These are phyloP conservation scores for Syrista parreyssii DNA, from an alignment of 2,888 invertebrate species.

Conservation along the genomic window DNA sequence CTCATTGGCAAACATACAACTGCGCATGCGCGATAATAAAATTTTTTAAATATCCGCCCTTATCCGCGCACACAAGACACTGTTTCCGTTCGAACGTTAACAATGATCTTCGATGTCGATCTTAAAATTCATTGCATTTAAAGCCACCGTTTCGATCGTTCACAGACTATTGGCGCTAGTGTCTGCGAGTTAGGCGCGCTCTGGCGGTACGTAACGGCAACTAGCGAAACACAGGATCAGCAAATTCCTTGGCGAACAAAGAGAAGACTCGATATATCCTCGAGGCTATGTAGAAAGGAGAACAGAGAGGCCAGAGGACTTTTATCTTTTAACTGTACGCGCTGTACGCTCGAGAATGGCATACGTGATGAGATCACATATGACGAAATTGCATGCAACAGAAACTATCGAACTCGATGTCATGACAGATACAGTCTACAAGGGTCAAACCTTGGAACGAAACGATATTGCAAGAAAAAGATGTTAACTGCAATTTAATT, in stretches of 20 bases:
- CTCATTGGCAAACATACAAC: neutral
- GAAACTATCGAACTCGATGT: no score
- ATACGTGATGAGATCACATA: neutral
- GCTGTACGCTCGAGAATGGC: neutral
- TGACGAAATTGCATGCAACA: no score
- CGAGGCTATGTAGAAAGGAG: neutral
- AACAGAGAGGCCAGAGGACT: constrained; percentile 2
- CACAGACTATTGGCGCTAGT: neutral
- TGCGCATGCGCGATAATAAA: neutral
- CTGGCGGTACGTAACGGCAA: neutral
- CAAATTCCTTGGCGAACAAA: constrained; percentile 44
- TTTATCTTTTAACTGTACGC: no score
- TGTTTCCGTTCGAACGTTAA: neutral
- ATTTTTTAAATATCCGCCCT: neutral
- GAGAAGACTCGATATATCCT: constrained; percentile 9
- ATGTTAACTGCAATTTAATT: no score
- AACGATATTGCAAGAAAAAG: no score
- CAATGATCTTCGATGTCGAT: neutral
- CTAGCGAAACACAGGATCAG: constrained; percentile 46
- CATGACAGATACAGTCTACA: no score
- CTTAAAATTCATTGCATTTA: neutral
- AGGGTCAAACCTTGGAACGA: no score
- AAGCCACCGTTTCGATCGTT: neutral
- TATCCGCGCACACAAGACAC: neutral
- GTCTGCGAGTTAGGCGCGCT: neutral